Evolutionary conservation across 2,888 invertebrate genomes (phyloP), one percentile per base, ranked within the genome.

Genomic region (Rhagophthalmus giganteus): DNA sequence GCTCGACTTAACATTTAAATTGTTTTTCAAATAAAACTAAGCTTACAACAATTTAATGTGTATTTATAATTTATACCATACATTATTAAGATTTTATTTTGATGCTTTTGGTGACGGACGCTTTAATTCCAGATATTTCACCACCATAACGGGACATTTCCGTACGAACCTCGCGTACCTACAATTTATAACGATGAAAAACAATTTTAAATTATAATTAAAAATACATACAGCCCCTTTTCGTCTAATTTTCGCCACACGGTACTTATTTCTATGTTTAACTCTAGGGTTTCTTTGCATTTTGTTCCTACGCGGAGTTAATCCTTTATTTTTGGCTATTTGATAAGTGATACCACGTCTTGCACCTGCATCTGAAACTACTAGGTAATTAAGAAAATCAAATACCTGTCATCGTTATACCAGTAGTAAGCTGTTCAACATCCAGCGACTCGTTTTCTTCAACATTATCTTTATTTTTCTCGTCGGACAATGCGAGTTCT

Each of bases 271-370:
- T 63, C 91, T 87, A 72, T 97, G 90, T 73, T 95, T 96, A 2
- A 98, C 95, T 66, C 98, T 83, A 0, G 97, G 97, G 81, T 98
- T 97, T 55, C 94, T 83, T 63, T 87, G 83, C 68, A 94, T 94
- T 74, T 94, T 96, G 76, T 92, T 95, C 57, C 94, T 84, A 61
- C 87, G 82, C 0, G 95, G 93, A 25, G 88, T 94, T 10, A 97
- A 79, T 9, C 97, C 97, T 75, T 94, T 96, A 70, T 98, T 98
- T 75, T 97, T 97, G 11, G 90, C 87, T 70, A 97, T 97, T 81
- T 95, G 85, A 71, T 94, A 93, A 1, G 91, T 94, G 57, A 96
- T 95, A 40, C 84, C 31, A 26, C 54, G 39, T 15, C 49, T 39
- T 7, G 25, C 24, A 20, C 31, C 14, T 10, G 10, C 42, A 8